Evolutionary conservation across 2,797 vertebrate genomes (phyloP), one percentile per base, ranked within the genome.

Genomic region (Arnoldichthys spilopterus): DNA sequence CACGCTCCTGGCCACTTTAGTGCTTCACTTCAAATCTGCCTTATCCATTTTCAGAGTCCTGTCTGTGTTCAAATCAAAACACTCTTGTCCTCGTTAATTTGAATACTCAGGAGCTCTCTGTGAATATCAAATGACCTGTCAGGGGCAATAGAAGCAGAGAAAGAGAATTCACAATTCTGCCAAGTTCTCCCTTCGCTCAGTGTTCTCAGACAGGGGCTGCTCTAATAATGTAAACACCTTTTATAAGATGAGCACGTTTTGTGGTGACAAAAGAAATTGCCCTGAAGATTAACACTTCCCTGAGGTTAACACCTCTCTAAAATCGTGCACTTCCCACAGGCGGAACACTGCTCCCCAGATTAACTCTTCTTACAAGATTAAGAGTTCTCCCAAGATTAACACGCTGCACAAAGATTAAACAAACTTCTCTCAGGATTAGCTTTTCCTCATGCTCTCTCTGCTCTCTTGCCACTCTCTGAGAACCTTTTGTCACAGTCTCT

Each of bases 331-430:
- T 78, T 85, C 81, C 37, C n/a, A 72, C 70, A 77, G 74, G 79
- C 88, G 87, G 84, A 89, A 86, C 83, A 85, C 77, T 83, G 82
- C 67, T 76, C 82, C 74, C 80, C 30, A 84, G 72, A 71, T 82
- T 83, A 91, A 88, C 85, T 77, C 87, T 83, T 91, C 84, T 89
- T 82, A 20, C 83, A 89, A 89, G 91, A 92, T 91, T 92, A 91
- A 76, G 22, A 68, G 85, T 86, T 86, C 86, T 58, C 49, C 49
- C 69, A 56, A 82, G 81, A 86, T 82, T 83, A 85, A 76, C 62
- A 70, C 68, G 47, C 71, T 49, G 87, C 81, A 82, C 82, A 72
- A 45, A 90, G 88, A 93, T 91, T 88, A 88, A 90, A 89, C 84
- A 86, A 86, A 86, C 86, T 90, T 91, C 85, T 78, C 78, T 79